Percentiles rank a stretch among this genome's conserved stretches.
Conservation (phyloP, 2,797 vertebrate genomes). For the Semaprochilodus insignis region DNA sequence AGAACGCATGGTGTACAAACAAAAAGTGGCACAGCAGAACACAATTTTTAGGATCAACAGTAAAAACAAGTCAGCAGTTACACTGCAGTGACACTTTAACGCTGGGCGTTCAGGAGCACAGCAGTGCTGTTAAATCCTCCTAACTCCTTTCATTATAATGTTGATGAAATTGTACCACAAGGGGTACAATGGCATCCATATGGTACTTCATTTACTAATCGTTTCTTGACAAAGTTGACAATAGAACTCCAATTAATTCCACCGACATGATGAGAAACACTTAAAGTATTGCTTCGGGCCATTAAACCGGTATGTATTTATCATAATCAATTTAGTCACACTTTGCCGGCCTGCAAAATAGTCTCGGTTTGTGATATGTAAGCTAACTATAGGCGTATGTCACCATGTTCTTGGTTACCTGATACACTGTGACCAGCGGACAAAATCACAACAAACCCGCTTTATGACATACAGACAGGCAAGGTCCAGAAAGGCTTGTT, state of each 20-base stretch:
- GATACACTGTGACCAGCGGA: conserved; percentile 22
- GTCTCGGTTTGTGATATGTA: conserved; percentile 6
- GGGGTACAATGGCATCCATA: background rate
- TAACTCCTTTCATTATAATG: background rate
- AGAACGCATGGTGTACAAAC: conserved; percentile 14
- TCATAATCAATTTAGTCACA: conserved; percentile 6
- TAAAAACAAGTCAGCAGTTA: background rate
- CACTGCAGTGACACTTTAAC: background rate
- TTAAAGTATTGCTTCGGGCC: background rate
- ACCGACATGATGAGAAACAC: background rate
- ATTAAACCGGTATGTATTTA: background rate
- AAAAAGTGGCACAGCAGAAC: conserved; percentile 35
- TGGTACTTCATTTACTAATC: background rate
- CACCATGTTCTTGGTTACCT: background rate
- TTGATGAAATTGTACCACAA: background rate
- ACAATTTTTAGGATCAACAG: conserved; percentile 4
- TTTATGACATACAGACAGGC: background rate
- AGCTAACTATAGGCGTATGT: background rate
- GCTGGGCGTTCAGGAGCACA: background rate
- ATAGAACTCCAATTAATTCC: background rate
- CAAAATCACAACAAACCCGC: conserved; percentile 23
- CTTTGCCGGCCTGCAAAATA: conserved; percentile 1
- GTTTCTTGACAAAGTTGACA: background rate
- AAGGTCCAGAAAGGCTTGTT: background rate
- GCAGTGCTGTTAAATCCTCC: background rate